phyloP scores from a whole-genome alignment of 2,888 invertebrate species.

The Lacanobia wlatinum region DNA sequence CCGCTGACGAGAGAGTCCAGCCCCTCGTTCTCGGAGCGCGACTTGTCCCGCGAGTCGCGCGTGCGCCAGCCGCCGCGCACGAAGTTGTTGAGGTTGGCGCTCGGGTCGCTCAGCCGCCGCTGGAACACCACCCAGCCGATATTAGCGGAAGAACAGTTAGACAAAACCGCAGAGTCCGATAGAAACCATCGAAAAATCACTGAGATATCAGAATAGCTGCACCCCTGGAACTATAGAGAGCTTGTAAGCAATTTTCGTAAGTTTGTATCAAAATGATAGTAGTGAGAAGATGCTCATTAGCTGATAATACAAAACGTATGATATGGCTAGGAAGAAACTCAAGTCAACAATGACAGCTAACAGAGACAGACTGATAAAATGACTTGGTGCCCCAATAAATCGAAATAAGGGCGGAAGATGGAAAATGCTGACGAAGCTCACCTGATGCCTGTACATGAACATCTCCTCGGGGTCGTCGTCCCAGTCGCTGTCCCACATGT shows the following conservation, averaged over 20 bases:
- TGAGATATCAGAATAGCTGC: no score
- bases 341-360: neutral
- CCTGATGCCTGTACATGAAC: conserved; percentile 95
- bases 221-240: no score
- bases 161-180: no score
- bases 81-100: conserved; percentile 96
- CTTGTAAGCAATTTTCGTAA: neutral
- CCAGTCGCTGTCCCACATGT: conserved; percentile 97
- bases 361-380: neutral
- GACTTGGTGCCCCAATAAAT: neutral
- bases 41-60: conserved; percentile 92
- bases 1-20: conserved; percentile 96
- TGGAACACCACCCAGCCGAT: conserved; percentile 76
- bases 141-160: no score
- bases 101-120: conserved; percentile 97
- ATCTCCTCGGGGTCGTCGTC: conserved; percentile 96
- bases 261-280: neutral
- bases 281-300: neutral
- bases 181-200: no score
- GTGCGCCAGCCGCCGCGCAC: conserved; percentile 95
- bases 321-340: neutral
- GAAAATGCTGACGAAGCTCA: conserved; percentile 68
- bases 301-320: neutral
- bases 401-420: neutral
- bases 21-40: conserved; percentile 97